Percentiles rank a stretch among this genome's conserved stretches.
These are phyloP conservation scores for Dermatophagoides farinae DNA, from an alignment of 1,140 invertebrate genomes.

Conservation along the genomic window DNA sequence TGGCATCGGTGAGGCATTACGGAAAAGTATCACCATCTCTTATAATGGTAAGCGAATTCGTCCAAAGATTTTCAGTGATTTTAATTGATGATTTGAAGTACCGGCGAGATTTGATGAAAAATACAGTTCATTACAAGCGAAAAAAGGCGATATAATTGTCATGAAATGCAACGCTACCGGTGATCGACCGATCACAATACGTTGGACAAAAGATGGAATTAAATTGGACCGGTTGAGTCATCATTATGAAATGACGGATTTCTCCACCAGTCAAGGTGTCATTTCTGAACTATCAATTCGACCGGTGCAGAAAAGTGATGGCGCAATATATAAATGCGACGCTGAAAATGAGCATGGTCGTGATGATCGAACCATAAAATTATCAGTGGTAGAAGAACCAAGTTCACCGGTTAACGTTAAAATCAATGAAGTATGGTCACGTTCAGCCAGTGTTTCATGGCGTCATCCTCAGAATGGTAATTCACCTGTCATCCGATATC, in stretches of 20 bases:
- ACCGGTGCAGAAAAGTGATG: conserved; percentile 62
- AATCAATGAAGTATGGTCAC: conserved; percentile 72
- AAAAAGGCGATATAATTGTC: conserved; percentile 68
- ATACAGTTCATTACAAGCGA: conserved; percentile 65
- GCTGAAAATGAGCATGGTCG: conserved; percentile 70
- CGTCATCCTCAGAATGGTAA: conserved; percentile 82
- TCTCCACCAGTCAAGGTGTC: conserved; percentile 16
- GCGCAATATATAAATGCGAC: conserved; percentile 63
- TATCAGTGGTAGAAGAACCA: conserved; percentile 72
- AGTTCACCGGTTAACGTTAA: conserved; percentile 75
- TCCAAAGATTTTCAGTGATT: background rate
- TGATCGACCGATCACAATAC: conserved; percentile 82
- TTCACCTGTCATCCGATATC: conserved; percentile 64
- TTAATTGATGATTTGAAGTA: conserved; percentile 32
- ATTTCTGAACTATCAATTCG: conserved; percentile 47
- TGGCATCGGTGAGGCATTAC: conserved; percentile 10
- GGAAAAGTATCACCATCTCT: conserved; percentile 9
- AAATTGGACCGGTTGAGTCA: conserved; percentile 1
- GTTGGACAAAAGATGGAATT: conserved; percentile 39
- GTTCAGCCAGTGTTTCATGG: conserved; percentile 75
- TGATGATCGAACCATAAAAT: conserved; percentile 69
- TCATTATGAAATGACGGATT: conserved; percentile 21
- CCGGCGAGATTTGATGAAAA: conserved; percentile 84
- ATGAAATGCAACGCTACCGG: conserved; percentile 86
- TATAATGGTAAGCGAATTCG: conserved; percentile 8